Percentiles rank a stretch among this genome's conserved stretches.
phyloP scores from a whole-genome alignment of 1,140 invertebrate genomes.

The Papilio dardanus region DNA sequence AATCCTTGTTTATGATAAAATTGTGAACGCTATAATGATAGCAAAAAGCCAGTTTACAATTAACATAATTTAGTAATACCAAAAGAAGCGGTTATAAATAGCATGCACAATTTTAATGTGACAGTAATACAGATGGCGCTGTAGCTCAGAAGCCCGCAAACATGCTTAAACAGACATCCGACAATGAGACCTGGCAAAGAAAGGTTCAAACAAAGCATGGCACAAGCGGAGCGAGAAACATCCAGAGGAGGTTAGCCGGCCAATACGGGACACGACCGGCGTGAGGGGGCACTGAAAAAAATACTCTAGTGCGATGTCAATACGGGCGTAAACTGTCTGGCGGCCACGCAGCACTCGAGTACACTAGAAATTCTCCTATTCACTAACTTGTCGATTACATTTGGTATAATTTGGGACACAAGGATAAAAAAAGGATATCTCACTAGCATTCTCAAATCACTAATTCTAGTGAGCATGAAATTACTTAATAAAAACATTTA shows the following conservation, averaged over 20 bases:
- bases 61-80: neutral
- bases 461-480: slow-evolving; percentile 77
- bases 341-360: slow-evolving; percentile 42
- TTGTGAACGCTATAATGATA: slow-evolving; percentile 7
- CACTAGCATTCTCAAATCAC: slow-evolving; percentile 80
- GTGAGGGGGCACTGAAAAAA: slow-evolving; percentile 82
- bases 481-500: slow-evolving; percentile 51
- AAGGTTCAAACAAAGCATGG: slow-evolving; percentile 60
- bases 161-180: slow-evolving; percentile 22
- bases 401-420: slow-evolving; percentile 44
- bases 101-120: slow-evolving; percentile 35
- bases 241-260: slow-evolving; percentile 79
- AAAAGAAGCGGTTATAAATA: neutral
- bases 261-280: slow-evolving; percentile 73
- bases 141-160: slow-evolving; percentile 24
- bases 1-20: slow-evolving; percentile 12
- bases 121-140: neutral
- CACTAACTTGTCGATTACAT: slow-evolving; percentile 11
- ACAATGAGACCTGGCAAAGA: slow-evolving; percentile 36
- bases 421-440: slow-evolving; percentile 60
- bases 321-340: slow-evolving; percentile 71
- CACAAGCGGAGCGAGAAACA: slow-evolving; percentile 70
- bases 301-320: slow-evolving; percentile 82
- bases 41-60: neutral
- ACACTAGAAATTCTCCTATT: slow-evolving; percentile 29